Evolutionary conservation across 2,797 vertebrate species (phyloP), one percentile per base, ranked within the genome.

Genomic region (Tragelaphus eurycerus): DNA sequence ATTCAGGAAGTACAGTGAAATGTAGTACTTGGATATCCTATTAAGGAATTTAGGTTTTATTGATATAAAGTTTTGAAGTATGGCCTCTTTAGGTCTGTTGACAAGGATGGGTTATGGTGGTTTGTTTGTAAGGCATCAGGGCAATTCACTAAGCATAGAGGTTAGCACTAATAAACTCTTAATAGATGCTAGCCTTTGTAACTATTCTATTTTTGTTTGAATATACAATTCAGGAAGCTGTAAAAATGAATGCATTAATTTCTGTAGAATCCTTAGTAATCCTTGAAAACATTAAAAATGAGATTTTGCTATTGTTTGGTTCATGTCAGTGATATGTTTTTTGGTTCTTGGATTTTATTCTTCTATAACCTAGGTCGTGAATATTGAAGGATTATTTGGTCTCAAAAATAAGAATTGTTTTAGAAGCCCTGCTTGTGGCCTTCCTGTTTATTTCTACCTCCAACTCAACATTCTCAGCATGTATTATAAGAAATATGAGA

Each of bases 21-120:
- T 86, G 17, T n/a, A 16, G 25, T 48, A 48, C 10, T 60, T 59
- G 3, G 2, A 34, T 86, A 84, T 60, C 4, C 43, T 76, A 46
- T 48, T 83, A 84, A 74, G 78, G 54, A 86, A 79, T 86, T 96
- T 96, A 86, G 71, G 78, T 92, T 92, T 78, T 23, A 71, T 21
- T 87, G 29, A 21, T 74, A 43, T 54, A 54, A 27, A n/a, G 2
- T 71, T 92, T 85, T 82, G 27, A 74, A 94, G 84, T 78, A 59
- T 23, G 85, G 3, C 27, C 55, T 96, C 5, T 84, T 92, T 71
- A 84, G 59, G 38, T 86, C 43, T 91, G 3, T 43, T 43, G 50
- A 29, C 9, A 78, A 95, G 5, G 34, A 54, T 74, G 50, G 52
- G 23, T 76, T 43, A 50, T 19, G 2, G 34, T 31, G n/a, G 9